These are phyloP conservation scores for Drosophila equinoxialis DNA, from an alignment of 1,140 invertebrate species.

Conservation along the genomic window DNA sequence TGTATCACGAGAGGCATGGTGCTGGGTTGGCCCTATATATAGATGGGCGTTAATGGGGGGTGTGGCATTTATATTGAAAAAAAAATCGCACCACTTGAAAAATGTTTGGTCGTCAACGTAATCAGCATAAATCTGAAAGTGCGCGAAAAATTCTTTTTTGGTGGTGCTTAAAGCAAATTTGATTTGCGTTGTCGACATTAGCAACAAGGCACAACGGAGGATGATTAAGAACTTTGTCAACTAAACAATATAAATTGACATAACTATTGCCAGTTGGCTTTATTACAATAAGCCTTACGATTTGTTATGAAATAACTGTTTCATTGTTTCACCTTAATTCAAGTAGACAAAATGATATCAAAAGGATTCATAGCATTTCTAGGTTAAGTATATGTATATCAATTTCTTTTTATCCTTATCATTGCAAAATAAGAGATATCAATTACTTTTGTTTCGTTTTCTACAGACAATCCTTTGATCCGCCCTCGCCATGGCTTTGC, in stretches of 20 bases:
- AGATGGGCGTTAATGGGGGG: background rate
- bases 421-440: background rate
- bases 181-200: background rate
- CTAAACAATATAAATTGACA: no score
- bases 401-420: background rate
- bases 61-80: background rate
- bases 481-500: constrained; percentile 2
- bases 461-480: background rate
- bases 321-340: background rate
- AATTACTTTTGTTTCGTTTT: background rate
- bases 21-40: background rate
- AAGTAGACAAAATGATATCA: no score
- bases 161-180: constrained; percentile 13
- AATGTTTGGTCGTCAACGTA: constrained; percentile 17
- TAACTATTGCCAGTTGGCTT: no score
- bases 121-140: constrained; percentile 18
- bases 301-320: background rate
- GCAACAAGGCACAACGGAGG: background rate
- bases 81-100: constrained; percentile 13
- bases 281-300: no score
- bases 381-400: no score
- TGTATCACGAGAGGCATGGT: constrained; percentile 4
- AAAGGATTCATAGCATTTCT: no score
- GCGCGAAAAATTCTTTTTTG: background rate
- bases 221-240: background rate